Evolutionary conservation across 2,797 vertebrate genomes (phyloP).

Genomic region (Coreius guichenoti): DNA sequence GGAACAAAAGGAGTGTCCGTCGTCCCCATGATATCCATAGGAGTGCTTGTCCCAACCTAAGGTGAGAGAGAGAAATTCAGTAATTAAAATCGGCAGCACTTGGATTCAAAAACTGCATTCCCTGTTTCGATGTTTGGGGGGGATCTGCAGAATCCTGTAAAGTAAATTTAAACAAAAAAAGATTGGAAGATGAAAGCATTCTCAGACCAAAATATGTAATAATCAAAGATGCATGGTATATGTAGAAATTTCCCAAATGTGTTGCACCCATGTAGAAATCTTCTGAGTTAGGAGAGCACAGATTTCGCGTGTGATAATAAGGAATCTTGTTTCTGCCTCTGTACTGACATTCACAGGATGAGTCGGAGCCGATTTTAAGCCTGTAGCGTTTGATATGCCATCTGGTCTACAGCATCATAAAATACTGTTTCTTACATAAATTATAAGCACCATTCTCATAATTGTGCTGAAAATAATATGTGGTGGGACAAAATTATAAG

Average conservation of each 20-base stretch:
- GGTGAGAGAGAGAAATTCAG: conserved; percentile 39
- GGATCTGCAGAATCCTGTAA: not conserved
- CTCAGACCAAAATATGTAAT: not conserved
- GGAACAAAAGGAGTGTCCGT: conserved; percentile 99
- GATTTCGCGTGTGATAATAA: conserved; percentile 10
- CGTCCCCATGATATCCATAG: conserved; percentile 99
- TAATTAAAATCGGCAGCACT: not conserved
- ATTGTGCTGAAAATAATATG: not conserved
- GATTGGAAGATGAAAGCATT: no score
- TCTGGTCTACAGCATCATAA: conserved; percentile 24
- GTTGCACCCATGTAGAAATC: not conserved
- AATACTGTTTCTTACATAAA: conserved; percentile 16
- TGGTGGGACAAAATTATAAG: not conserved
- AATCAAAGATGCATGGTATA: not conserved
- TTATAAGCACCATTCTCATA: conserved; percentile 5
- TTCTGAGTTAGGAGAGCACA: not conserved
- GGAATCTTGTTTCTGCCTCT: conserved; percentile 33
- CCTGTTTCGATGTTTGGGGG: not conserved
- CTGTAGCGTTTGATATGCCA: conserved; percentile 27
- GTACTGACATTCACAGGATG: not conserved
- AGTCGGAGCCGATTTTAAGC: conserved; percentile 6
- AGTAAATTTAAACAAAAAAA: not conserved
- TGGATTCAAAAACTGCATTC: conserved; percentile 5
- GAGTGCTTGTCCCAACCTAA: conserved; percentile 99
- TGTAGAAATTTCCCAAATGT: not conserved